Evolutionary conservation across 64 coral and sea anemone genomes (phyloP), one percentile per base, ranked within the genome.

Genomic region (Cladopsammia gracilis): DNA sequence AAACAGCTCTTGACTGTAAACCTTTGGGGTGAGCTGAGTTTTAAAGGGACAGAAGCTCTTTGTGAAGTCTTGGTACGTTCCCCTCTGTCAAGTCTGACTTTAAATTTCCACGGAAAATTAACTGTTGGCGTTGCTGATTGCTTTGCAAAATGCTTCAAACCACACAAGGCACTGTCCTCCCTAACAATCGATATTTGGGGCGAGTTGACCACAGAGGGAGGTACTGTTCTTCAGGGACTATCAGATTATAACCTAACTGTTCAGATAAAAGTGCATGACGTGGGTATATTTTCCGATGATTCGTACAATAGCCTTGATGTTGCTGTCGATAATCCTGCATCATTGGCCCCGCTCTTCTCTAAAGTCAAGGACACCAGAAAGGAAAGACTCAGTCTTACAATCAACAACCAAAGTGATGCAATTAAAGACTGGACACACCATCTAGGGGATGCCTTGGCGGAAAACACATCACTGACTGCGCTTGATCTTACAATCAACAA

Each of bases 71-170:
- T 73, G 25, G 9, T 12, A 15, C 16, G 70, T 26, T 3, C 42
- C 0, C 3, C 26, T 3, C 15, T 82, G 58, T 45, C 25, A 44
- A 6, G 26, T 25, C 34, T 73, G 70, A 82, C 25, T 16, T 62
- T 82, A 8, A 82, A 82, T 12, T 4, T 82, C 12, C 54, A 62
- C 18, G 56, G 78, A 45, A 42, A 44, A 44, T 44, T 82, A 82
- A 44, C 57, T 11, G 13, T 47, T 64, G 42, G 6, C 23, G 9
- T 82, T 58, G 4, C 25, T 62, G 24, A 62, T 13, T 62, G 24
- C 14, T 7, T 58, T 61, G 24, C 12, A 45, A 82, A 16, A 26
- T n/a, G 19, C 18, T 6, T 82, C 6, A 26, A 46, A 6, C 11
- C 0, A 19, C 52, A 16, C 11, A 44, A 82, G 10, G 42, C 78